Evolutionary conservation across 2,113 vertebrate species (phyloP).

Genomic region (Bos taurus): DNA sequence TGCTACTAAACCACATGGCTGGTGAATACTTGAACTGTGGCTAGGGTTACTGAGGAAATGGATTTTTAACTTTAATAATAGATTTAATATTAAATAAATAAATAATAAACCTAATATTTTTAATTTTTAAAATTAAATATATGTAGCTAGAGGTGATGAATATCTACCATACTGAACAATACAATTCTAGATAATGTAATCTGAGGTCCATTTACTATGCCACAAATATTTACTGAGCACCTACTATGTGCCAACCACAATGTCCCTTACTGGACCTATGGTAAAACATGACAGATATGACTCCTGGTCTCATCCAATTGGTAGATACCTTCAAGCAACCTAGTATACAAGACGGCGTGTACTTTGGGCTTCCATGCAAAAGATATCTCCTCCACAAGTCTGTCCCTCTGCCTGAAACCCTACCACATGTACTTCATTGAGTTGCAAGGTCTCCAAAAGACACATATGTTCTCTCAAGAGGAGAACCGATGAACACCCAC

Average conservation of each 20-base stretch:
- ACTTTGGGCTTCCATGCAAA: neutral
- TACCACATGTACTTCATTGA: fast-evolving
- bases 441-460: neutral
- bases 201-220: neutral
- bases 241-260: neutral
- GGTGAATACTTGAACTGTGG: neutral
- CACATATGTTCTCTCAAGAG: neutral
- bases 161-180: neutral
- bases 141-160: neutral
- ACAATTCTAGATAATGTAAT: neutral
- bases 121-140: neutral
- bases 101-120: neutral
- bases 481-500: neutral
- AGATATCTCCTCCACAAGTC: neutral
- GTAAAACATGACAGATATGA: neutral
- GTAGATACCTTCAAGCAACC: neutral
- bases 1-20: neutral
- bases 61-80: neutral
- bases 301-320: neutral
- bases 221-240: neutral
- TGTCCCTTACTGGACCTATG: neutral
- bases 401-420: neutral
- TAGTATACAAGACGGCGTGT: neutral
- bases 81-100: neutral
- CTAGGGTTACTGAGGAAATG: neutral